phyloP scores from a whole-genome alignment of 2,888 invertebrate genomes.

The Nyleta sp. region DNA sequence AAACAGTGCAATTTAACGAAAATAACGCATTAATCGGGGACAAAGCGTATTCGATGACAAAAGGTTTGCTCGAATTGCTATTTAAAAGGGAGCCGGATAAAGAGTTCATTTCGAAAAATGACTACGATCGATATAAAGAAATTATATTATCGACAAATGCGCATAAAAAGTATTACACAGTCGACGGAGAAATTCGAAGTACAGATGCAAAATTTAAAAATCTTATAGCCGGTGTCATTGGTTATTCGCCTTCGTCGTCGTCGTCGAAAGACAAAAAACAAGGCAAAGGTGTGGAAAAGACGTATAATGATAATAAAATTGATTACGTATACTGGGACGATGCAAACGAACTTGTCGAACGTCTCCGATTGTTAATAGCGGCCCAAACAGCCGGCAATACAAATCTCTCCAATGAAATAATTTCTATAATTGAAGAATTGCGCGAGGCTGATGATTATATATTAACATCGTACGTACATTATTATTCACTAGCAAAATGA shows the following conservation, averaged over 20 bases:
- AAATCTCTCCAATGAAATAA: constrained; percentile 54
- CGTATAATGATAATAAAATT: constrained; percentile 10
- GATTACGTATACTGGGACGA: constrained; percentile 60
- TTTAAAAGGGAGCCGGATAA: constrained; percentile 4
- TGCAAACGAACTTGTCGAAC: constrained; percentile 60
- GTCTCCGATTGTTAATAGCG: constrained; percentile 47
- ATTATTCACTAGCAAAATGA: no score
- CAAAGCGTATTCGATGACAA: not conserved
- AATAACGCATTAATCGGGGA: not conserved
- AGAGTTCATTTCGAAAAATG: not conserved
- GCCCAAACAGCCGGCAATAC: constrained; percentile 59
- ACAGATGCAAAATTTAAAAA: constrained; percentile 4
- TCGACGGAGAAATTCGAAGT: not conserved
- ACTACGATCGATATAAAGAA: constrained; percentile 10
- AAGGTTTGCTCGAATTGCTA: constrained; percentile 9
- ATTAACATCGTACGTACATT: no score
- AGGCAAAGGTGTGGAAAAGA: no score
- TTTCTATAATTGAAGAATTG: constrained; percentile 63
- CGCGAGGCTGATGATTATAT: constrained; percentile 58
- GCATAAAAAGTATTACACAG: constrained; percentile 12
- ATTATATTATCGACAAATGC: constrained; percentile 31
- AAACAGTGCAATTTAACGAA: not conserved
- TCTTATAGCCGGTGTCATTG: constrained; percentile 3
- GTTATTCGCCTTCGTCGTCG: no score
- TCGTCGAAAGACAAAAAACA: no score